phyloP scores from a whole-genome alignment of 2,888 invertebrate genomes.

The Coenonympha glycerion region DNA sequence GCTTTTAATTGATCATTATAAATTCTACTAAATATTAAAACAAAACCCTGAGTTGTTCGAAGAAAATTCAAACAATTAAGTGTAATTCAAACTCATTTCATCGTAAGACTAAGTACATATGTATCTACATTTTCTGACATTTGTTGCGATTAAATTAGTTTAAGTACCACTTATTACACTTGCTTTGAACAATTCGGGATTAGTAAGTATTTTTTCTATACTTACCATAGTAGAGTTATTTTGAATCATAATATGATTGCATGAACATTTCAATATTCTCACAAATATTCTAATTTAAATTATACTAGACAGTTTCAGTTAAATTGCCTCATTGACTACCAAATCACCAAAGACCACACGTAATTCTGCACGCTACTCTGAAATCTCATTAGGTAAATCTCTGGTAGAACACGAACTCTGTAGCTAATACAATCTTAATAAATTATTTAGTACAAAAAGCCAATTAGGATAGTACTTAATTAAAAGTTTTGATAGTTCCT shows the following conservation, averaged over 20 bases:
- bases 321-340: conserved; percentile 58
- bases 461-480: not conserved
- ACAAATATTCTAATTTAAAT: conserved; percentile 18
- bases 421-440: conserved; percentile 41
- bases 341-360: conserved; percentile 51
- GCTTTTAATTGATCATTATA: too few relatives aligned
- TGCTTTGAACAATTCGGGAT: too few relatives aligned
- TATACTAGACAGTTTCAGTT: conserved; percentile 32
- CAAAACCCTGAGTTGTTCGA: too few relatives aligned
- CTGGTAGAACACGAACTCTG: conserved; percentile 45
- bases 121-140: too few relatives aligned
- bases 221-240: not conserved
- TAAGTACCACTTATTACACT: too few relatives aligned
- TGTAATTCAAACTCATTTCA: too few relatives aligned
- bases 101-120: too few relatives aligned
- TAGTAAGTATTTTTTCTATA: too few relatives aligned
- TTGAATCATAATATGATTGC: not conserved
- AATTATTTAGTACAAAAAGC: not conserved
- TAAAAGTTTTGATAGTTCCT: too few relatives aligned
- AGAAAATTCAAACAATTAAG: too few relatives aligned
- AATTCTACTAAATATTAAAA: too few relatives aligned
- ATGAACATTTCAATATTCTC: not conserved
- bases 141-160: too few relatives aligned
- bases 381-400: conserved; percentile 56
- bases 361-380: conserved; percentile 46